Percentiles rank a stretch among this genome's conserved stretches.
Evolutionary conservation across 2,797 vertebrate genomes (phyloP).

Genomic region (Mareca penelope): DNA sequence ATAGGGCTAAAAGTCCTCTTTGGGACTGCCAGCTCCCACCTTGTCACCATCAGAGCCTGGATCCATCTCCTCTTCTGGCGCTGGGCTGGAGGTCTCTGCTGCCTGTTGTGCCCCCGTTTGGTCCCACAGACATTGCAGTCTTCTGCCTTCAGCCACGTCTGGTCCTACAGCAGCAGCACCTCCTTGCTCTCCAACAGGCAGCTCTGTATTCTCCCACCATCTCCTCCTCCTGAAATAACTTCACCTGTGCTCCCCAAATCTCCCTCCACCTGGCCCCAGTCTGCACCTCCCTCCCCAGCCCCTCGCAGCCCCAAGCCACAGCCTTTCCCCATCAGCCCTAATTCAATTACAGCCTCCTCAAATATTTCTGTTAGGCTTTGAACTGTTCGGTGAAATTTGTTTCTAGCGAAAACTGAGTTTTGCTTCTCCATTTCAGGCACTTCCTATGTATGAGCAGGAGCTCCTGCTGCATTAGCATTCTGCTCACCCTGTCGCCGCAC

Average conservation of each 20-base stretch:
- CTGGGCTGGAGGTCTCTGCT: neutral
- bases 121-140: no score
- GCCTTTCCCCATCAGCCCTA: neutral
- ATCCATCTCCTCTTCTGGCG: neutral
- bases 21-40: neutral
- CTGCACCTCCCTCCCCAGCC: neutral
- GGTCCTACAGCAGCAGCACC: no score
- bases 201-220: neutral
- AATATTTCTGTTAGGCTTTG: neutral
- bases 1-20: neutral
- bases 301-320: neutral
- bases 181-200: neutral
- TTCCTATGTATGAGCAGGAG: neutral
- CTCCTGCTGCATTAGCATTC: neutral
- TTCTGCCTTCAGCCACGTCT: fast-evolving
- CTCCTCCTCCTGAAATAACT: neutral
- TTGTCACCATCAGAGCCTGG: neutral
- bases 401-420: neutral
- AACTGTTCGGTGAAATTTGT: neutral
- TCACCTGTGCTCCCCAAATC: neutral
- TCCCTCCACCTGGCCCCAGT: neutral
- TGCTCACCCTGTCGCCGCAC: neutral
- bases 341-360: neutral
- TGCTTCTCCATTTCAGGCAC: neutral
- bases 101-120: neutral